phyloP scores from a whole-genome alignment of 2,113 vertebrate species.

The Sapayoa aenigma region DNA sequence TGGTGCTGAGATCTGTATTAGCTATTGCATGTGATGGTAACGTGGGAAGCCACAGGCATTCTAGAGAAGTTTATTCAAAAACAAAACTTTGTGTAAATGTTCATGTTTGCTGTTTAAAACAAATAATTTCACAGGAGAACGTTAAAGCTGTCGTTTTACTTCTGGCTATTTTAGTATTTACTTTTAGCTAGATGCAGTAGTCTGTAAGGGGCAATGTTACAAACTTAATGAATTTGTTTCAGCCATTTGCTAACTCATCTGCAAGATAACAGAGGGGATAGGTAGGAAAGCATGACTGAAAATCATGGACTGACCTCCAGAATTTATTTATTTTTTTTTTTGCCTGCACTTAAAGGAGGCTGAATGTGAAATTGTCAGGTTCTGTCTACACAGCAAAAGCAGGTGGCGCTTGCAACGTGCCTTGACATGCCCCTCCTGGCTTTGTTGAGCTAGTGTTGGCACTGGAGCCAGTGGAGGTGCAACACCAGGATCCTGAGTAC shows the following conservation, averaged over 20 bases:
- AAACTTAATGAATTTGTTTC: background rate
- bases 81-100: background rate
- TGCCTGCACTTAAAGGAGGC: background rate
- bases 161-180: background rate
- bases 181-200: background rate
- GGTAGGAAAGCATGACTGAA: background rate
- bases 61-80: background rate
- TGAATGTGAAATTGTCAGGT: background rate
- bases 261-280: background rate
- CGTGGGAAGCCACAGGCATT: background rate
- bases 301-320: background rate
- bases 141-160: background rate
- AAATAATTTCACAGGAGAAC: background rate
- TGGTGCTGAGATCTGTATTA: background rate
- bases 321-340: background rate
- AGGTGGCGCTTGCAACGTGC: background rate
- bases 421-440: background rate
- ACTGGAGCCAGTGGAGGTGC: background rate
- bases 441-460: background rate
- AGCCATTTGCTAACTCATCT: background rate
- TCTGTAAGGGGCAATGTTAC: background rate
- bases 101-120: background rate
- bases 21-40: background rate
- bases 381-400: background rate
- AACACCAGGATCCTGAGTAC: background rate